Evolutionary conservation across 2,113 vertebrate species (phyloP).

Genomic region (Sceloporus undulatus): DNA sequence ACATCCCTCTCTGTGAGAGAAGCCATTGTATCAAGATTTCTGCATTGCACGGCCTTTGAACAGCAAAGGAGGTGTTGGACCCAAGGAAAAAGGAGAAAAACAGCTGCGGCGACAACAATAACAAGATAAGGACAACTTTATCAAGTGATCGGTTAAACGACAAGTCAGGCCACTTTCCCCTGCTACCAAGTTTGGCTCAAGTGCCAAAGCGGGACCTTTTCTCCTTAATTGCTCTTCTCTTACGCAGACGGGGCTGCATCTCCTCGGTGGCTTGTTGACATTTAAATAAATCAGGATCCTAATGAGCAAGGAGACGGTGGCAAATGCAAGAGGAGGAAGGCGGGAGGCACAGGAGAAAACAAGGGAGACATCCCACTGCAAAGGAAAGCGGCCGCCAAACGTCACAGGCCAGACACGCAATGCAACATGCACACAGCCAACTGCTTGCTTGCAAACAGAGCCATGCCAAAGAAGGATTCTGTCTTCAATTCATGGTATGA

Average conservation of each 20-base stretch:
- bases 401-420: not conserved
- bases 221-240: slow-evolving; percentile 69
- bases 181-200: slow-evolving; percentile 49
- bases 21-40: no score
- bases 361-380: not conserved
- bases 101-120: no score
- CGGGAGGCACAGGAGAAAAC: slow-evolving; percentile 10
- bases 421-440: no score
- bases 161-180: slow-evolving; percentile 43
- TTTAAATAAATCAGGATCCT: slow-evolving; percentile 76
- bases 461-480: no score
- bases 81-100: not conserved
- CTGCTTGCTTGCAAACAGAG: no score
- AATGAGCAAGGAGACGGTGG: slow-evolving; percentile 59
- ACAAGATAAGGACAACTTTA: not conserved
- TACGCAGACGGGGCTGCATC: slow-evolving; percentile 55
- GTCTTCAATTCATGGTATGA: no score
- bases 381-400: not conserved
- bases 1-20: no score
- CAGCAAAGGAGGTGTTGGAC: not conserved
- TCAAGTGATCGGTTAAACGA: slow-evolving; percentile 38
- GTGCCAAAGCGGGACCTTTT: slow-evolving; percentile 61
- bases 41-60: not conserved
- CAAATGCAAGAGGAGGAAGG: slow-evolving; percentile 40
- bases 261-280: slow-evolving; percentile 74